phyloP scores from a whole-genome alignment of 2,888 invertebrate genomes.

The Nomada hirtipes region DNA sequence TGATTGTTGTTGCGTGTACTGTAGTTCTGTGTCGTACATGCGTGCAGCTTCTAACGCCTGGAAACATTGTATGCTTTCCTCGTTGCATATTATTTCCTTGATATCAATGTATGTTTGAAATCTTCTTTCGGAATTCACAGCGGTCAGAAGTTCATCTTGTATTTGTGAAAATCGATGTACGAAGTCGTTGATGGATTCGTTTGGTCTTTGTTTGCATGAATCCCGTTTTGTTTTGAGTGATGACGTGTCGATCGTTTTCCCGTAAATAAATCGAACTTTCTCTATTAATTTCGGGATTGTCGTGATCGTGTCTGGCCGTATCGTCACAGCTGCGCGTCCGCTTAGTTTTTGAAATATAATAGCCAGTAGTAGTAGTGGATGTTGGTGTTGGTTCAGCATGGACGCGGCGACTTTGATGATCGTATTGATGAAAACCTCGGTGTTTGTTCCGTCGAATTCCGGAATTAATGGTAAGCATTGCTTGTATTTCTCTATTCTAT shows the following conservation, averaged over 20 bases:
- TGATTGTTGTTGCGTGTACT: slow-evolving; percentile 12
- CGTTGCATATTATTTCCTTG: not conserved
- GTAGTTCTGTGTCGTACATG: too few relatives aligned
- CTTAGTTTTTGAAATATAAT: slow-evolving; percentile 25
- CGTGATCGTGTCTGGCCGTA: slow-evolving; percentile 19
- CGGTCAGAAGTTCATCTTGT: slow-evolving; percentile 7
- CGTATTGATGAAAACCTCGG: slow-evolving; percentile 18
- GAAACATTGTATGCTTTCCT: too few relatives aligned
- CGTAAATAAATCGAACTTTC: slow-evolving; percentile 11
- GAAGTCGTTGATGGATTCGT: slow-evolving; percentile 3
- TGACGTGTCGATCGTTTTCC: slow-evolving; percentile 6
- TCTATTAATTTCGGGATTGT: slow-evolving; percentile 20
- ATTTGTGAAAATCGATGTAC: slow-evolving; percentile 2
- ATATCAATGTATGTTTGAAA: slow-evolving; percentile 10
- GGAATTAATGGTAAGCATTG: slow-evolving; percentile 24
- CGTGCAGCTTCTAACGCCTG: too few relatives aligned
- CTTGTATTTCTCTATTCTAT: not conserved
- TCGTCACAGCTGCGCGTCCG: slow-evolving; percentile 11
- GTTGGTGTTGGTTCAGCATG: slow-evolving; percentile 3
- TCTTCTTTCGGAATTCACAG: slow-evolving; percentile 17
- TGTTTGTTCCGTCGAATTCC: slow-evolving; percentile 27
- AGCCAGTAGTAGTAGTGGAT: slow-evolving; percentile 10
- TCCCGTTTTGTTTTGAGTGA: too few relatives aligned
- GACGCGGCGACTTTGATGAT: slow-evolving; percentile 25
- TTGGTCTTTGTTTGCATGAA: not conserved